These are phyloP conservation scores for Steinernema scapterisci DNA, from an alignment of 2,888 invertebrate genomes.

Conservation along the genomic window DNA sequence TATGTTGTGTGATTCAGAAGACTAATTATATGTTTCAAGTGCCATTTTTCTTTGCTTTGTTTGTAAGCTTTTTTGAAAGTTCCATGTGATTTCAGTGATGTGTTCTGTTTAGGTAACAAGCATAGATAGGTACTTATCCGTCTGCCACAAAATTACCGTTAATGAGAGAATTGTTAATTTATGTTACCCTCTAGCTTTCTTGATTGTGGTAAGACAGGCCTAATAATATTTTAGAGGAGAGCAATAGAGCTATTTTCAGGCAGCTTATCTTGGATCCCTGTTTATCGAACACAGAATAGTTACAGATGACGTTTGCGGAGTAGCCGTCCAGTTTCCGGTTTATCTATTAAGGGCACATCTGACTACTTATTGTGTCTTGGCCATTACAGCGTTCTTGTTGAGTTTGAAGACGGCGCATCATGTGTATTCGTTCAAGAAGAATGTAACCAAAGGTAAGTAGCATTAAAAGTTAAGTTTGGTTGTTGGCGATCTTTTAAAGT, in stretches of 20 bases:
- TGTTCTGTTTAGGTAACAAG: background rate
- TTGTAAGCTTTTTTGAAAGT: background rate
- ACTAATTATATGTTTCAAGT: constrained; percentile 22
- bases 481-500: too few species aligned
- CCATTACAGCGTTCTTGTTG: background rate
- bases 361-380: constrained; percentile 9
- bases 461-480: too few species aligned
- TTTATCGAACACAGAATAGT: constrained; percentile 5
- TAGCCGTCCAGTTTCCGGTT: constrained; percentile 4
- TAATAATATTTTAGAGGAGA: background rate
- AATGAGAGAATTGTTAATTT: background rate
- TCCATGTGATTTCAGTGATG: background rate
- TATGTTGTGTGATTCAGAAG: constrained; percentile 10
- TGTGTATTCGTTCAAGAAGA: constrained; percentile 20
- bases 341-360: background rate
- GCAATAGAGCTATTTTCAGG: background rate
- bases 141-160: background rate
- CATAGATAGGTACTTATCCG: background rate
- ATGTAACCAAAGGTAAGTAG: background rate
- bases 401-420: background rate
- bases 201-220: constrained; percentile 5
- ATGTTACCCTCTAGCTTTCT: constrained; percentile 3
- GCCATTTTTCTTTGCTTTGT: constrained; percentile 14
- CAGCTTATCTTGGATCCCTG: background rate
- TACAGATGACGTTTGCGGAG: background rate